Conservation (phyloP, 2,888 invertebrate species). For the Portevinia maculata region DNA sequence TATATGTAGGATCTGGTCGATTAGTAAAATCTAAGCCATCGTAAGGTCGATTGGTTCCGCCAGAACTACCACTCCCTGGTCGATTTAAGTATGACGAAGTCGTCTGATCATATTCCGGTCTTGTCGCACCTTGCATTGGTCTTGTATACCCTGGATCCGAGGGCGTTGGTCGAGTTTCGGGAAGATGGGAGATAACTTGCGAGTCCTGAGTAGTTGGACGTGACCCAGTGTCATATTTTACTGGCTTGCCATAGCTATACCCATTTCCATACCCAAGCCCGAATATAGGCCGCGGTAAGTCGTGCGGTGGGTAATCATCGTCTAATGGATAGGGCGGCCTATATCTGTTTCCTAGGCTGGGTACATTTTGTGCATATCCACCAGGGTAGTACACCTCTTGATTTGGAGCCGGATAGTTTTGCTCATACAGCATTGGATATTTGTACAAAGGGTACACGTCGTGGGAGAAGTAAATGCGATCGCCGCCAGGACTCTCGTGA, state of each 20-base stretch:
- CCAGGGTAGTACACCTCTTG: conserved; percentile 80
- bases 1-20: conserved; percentile 79
- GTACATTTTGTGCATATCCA: conserved; percentile 81
- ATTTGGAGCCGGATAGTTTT: conserved; percentile 82
- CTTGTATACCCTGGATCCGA: conserved; percentile 54
- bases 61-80: conserved; percentile 71
- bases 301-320: conserved; percentile 75
- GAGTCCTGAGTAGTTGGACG: conserved; percentile 75
- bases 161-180: conserved; percentile 75
- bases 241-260: conserved; percentile 81
- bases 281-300: conserved; percentile 80
- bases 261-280: conserved; percentile 81
- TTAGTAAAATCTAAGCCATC: conserved; percentile 78
- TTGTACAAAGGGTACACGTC: conserved; percentile 81
- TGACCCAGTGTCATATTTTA: conserved; percentile 76
- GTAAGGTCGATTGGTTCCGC: conserved; percentile 56
- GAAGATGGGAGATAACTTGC: conserved; percentile 39
- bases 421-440: conserved; percentile 82
- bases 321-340: conserved; percentile 75
- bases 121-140: conserved; percentile 32
- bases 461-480: conserved; percentile 81
- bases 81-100: conserved; percentile 75
- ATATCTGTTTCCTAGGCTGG: conserved; percentile 80
- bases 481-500: conserved; percentile 60
- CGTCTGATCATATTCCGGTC: conserved; percentile 58